Evolutionary conservation across 2,797 vertebrate species (phyloP).

Genomic region (Melanotaenia pygmaea): DNA sequence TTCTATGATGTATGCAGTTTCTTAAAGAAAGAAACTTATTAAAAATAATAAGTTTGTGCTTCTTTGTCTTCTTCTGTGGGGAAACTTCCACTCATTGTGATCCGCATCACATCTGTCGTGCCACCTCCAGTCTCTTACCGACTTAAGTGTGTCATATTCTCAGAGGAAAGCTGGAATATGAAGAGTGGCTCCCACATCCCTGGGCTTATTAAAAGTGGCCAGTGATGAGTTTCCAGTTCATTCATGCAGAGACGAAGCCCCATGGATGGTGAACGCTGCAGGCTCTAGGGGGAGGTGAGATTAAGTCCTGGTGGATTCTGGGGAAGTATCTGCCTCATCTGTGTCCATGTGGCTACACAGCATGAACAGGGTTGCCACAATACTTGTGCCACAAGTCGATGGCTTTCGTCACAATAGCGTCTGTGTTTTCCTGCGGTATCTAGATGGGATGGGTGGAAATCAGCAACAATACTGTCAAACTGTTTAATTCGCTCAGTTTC

Average conservation of each 20-base stretch:
- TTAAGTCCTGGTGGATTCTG: slow-evolving; percentile 16
- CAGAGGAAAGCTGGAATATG: slow-evolving; percentile 6
- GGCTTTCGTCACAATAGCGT: slow-evolving; percentile 96
- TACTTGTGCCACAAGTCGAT: slow-evolving; percentile 97
- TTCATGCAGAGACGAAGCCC: slow-evolving; percentile 19
- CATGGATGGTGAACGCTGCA: neutral
- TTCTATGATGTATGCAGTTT: slow-evolving; percentile 93
- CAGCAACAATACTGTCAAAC: neutral
- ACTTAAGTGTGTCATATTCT: neutral
- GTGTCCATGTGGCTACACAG: slow-evolving; percentile 57
- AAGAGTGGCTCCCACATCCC: slow-evolving; percentile 3
- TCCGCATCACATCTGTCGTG: neutral
- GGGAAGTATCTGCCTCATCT: slow-evolving; percentile 17
- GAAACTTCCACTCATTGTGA: neutral
- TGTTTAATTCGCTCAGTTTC: neutral
- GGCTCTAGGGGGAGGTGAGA: slow-evolving; percentile 9
- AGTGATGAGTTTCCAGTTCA: slow-evolving; percentile 34
- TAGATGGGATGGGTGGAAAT: slow-evolving; percentile 60
- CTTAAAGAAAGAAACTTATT: slow-evolving; percentile 87
- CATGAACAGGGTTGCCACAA: slow-evolving; percentile 91
- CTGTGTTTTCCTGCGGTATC: slow-evolving; percentile 97
- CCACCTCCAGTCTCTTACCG: neutral
- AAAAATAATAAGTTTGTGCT: slow-evolving; percentile 65
- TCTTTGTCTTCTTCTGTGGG: slow-evolving; percentile 13
- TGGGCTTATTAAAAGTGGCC: slow-evolving; percentile 5